Base-by-base conservation (phyloP, 2,888 invertebrate species). In the Cheilosia impressa region DNA sequence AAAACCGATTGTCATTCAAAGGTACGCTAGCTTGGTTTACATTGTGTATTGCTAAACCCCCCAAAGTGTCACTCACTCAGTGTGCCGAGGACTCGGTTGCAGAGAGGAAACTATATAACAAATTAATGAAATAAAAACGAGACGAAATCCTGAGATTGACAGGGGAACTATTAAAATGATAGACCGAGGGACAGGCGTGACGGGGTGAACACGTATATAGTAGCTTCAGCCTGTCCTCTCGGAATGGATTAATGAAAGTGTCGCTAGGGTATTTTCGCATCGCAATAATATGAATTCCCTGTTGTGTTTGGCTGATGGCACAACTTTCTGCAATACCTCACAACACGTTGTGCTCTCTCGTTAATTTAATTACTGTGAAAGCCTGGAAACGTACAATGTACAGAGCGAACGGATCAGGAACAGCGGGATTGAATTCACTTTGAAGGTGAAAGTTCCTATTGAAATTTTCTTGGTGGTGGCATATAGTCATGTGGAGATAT, bases 161-260 rank as follows among this genome's bases (percentile, higher is more conserved):
- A 65, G 24, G 63, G 58, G 57, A 71, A 65, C 78, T 79, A 78
- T 78, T 78, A 71, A 78, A 78, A 78, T 65, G 78, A 72, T 65
- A 79, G 65, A 50, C 57, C 38, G 52, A 38, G 15, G 6, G 9
- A 58, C 19, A 7, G 34, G 7, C 57, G 17, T 19, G 19, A 19
- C 41, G 43, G 22, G 57, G 72, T 5, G 31, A 45, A 15, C 45
- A 41, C 2, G 43, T 17, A 7, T 17, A 17, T n/a, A 0, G 43
- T n/a, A 45, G 17, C 47, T 17, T 3, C 2, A 47, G 71, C 13
- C 22, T 43, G 17, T 53, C 24, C 43, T 55, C 13, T 19, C 9
- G 43, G 41, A 63, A 58, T 72, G 72, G 78, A 79, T 72, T 79
- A 79, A 79, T 72, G 78, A 72, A 72, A 79, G 78, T 72, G 78